Evolutionary conservation across 2,113 vertebrate genomes (phyloP), one percentile per base, ranked within the genome.

Genomic region (Xiphophorus maculatus): DNA sequence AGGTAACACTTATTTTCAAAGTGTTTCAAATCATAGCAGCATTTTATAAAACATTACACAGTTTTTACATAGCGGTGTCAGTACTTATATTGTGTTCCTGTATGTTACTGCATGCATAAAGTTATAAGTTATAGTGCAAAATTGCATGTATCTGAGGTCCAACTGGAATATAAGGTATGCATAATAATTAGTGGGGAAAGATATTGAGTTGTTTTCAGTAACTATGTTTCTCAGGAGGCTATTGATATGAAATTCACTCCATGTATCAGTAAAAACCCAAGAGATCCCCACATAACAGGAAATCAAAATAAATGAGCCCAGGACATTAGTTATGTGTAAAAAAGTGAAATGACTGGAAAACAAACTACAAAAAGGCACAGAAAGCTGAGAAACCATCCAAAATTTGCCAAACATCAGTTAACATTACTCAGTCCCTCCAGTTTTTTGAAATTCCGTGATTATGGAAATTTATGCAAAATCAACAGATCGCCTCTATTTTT

Each of bases 111-210:
- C n/a, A 37, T 42, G 22, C 33, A 60, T 15, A 19, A 28, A 37
- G 3, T 19, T 14, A 75, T 33, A 78, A 69, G 76, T 78, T 32
- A 74, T 66, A 72, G 66, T 70, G 68, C 71, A 63, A 22, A 1
- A 10, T 32, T 68, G 33, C n/a, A 32, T 40, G 40, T 27, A 48
- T 35, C 27, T 30, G 35, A 9, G 33, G 22, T 11, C 5, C 12
- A 60, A 51, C 62, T 54, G 29, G 4, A 8, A 63, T 51, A 25
- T 42, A 42, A 42, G 10, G 25, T n/a, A n/a, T 58, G 22, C 8
- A 58, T 17, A 58, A 58, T 58, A 25, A n/a, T n/a, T 58, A n/a
- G 25, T 25, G 10, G 22, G 51, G 7, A 22, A 54, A 58, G 22
- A 58, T 48, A 44, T 44, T 17, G 42, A 48, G 44, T 19, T 44